Evolutionary conservation across 2,888 invertebrate species (phyloP), one percentile per base, ranked within the genome.

Genomic region (Tetheella fluctuosa): DNA sequence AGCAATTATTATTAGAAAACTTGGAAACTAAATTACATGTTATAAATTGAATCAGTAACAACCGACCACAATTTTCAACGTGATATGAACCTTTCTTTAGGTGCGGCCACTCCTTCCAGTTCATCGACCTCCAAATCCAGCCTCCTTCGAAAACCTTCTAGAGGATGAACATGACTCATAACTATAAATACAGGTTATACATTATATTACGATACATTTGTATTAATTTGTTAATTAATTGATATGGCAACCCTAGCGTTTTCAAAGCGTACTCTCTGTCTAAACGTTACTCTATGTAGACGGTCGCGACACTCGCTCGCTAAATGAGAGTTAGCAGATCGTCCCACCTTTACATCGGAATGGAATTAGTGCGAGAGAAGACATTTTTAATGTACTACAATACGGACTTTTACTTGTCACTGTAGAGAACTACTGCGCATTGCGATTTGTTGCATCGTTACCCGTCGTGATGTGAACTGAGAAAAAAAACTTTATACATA

Each of bases 241-340:
- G 42, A 1, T 20, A 58, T 56, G 68, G 1, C 72, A 76, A 54
- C 79, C 80, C 80, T 80, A 60, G 8, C 12, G 28, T 57, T 48
- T 25, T 62, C 64, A 64, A 64, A 71, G 65, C 34, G 52, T 42
- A 17, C 23, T 23, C 53, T 57, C 67, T 69, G 67, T 63, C 63
- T 63, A 69, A 67, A 70, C 70, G 64, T 55, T 61, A 64, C 61
- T 69, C 63, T 62, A 61, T 28, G 64, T 66, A 68, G 68, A 64
- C 55, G 54, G 28, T 15, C 25, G 67, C 67, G 74, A 73, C 73
- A 77, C 66, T 65, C 64, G 59, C 62, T 59, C 67, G 59, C 64
- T 75, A 77, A 82, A 84, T 77, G 81, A 78, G 77, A 76, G 78
- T 71, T 76, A 81, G 72, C 77, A 73, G 70, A 69, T 67, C 23